phyloP scores from a whole-genome alignment of 2,888 invertebrate genomes.

The Willowsia nigromaculata region DNA sequence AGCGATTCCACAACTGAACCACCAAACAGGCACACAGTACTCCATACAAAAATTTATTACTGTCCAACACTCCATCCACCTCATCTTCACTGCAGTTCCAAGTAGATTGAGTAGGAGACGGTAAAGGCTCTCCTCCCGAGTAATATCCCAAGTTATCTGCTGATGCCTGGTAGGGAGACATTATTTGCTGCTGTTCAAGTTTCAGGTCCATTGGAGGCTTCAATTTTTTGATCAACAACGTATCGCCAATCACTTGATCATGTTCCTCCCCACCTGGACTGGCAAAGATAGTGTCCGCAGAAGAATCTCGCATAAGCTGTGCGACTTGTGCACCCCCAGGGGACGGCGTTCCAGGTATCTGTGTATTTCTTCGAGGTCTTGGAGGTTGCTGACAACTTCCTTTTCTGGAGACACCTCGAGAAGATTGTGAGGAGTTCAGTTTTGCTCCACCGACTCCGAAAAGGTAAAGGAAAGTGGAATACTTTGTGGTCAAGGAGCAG shows the following conservation, averaged over 20 bases:
- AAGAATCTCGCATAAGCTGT: not conserved
- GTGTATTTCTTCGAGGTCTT: conserved; percentile 18
- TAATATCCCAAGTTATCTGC: not conserved
- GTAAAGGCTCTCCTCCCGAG: not conserved
- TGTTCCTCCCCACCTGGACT: not conserved
- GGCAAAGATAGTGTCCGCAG: not conserved
- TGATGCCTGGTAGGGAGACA: not conserved
- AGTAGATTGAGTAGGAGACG: not conserved
- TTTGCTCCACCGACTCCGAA: conserved; percentile 9
- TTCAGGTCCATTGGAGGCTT: conserved; percentile 21
- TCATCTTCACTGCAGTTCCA: conserved; percentile 79
- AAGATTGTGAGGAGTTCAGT: conserved; percentile 33
- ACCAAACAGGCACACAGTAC: conserved; percentile 90
- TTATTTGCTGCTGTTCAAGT: not conserved
- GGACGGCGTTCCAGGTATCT: conserved; percentile 18
- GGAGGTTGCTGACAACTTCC: conserved; percentile 24
- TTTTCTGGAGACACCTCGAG: conserved; percentile 50
- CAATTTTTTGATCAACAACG: not conserved
- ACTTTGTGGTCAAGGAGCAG: not conserved
- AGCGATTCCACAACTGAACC: conserved; percentile 92
- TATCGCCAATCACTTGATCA: not conserved
- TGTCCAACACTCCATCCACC: conserved; percentile 81
- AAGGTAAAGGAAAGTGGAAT: not conserved
- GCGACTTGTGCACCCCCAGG: not conserved
- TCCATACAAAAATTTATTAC: conserved; percentile 87